Percentiles rank a stretch among this genome's conserved stretches.
Conservation (phyloP, 35 echinoderm and acorn worm species). For the Ophiothrix spiculata region DNA sequence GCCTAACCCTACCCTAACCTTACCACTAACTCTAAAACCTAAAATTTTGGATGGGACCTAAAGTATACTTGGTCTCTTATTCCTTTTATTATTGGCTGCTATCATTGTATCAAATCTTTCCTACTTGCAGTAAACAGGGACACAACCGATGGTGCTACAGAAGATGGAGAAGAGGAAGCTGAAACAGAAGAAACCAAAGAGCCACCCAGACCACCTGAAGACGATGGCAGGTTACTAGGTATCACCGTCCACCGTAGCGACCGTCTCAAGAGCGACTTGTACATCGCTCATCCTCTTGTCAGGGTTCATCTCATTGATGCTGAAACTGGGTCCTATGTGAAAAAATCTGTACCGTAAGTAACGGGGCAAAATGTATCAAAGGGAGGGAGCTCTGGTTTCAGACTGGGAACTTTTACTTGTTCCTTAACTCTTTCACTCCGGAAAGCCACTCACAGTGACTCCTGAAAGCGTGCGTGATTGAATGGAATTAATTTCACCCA, state of each 20-base stretch:
- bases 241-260: conserved; percentile 82
- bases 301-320: conserved; percentile 90
- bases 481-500: no score
- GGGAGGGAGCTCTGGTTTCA: no score
- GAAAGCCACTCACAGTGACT: no score
- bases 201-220: conserved; percentile 5
- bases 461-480: no score
- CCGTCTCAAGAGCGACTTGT: conserved; percentile 92
- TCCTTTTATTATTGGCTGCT: background rate
- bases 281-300: conserved; percentile 85
- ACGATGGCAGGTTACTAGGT: conserved; percentile 81
- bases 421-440: no score
- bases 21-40: no score
- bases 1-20: background rate
- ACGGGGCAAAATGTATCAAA: no score
- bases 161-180: background rate
- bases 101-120: background rate
- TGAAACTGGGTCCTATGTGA: conserved; percentile 81
- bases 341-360: conserved; percentile 79
- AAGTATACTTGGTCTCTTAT: no score
- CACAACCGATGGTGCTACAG: background rate
- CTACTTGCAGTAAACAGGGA: background rate
- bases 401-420: no score
- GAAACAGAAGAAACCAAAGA: conserved; percentile 2
- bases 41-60: no score